These are phyloP conservation scores for Papio anubis DNA, from an alignment of 2,113 vertebrate genomes.

Conservation along the genomic window DNA sequence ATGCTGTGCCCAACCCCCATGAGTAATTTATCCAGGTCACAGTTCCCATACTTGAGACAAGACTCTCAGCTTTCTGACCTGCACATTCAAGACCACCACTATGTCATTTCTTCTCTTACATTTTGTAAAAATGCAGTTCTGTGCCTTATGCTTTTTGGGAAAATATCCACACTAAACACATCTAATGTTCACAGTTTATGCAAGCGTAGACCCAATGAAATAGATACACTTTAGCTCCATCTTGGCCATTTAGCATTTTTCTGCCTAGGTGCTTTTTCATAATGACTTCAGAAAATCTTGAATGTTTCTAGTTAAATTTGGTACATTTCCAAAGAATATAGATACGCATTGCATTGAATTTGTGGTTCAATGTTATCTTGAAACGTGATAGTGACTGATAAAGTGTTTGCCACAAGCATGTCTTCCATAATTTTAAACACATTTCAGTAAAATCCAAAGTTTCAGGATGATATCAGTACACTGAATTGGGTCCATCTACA, in stretches of 20 bases:
- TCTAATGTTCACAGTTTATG: neutral
- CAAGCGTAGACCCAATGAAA: neutral
- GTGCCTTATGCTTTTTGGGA: neutral
- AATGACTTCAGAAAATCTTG: neutral
- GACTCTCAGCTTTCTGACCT: neutral
- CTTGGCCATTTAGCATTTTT: neutral
- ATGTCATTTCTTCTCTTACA: neutral
- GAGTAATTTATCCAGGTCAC: neutral
- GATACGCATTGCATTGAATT: neutral
- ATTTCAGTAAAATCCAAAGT: neutral
- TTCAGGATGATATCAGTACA: neutral
- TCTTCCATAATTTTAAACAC: constrained; percentile 21
- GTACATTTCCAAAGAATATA: constrained; percentile 1
- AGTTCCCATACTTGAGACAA: neutral
- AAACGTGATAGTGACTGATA: neutral
- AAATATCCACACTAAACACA: neutral
- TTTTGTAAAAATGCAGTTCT: neutral
- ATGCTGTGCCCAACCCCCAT: neutral
- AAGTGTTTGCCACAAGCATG: neutral
- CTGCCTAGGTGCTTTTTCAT: neutral
- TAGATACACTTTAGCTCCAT: neutral
- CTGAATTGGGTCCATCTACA: neutral
- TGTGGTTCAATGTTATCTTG: neutral
- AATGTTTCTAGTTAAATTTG: constrained; percentile 14
- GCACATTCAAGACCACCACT: neutral